Conservation (phyloP, 2,888 invertebrate genomes). For the Plagodis dolabraria region DNA sequence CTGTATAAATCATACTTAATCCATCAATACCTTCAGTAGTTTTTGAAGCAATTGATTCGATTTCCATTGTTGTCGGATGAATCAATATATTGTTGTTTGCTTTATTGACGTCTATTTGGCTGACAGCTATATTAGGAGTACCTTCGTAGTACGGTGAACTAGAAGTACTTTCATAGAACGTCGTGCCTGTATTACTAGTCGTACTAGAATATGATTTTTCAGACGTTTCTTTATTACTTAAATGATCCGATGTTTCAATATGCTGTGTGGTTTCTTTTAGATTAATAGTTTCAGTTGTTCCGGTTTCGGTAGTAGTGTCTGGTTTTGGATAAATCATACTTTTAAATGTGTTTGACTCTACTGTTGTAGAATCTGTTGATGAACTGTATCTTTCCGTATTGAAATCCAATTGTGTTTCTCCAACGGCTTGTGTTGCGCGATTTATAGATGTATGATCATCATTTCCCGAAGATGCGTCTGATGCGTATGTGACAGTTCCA, state of each 20-base stretch:
- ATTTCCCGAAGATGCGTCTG: background rate
- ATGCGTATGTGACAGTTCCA: background rate
- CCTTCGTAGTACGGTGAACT: background rate
- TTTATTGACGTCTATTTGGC: constrained; percentile 4
- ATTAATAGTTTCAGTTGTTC: background rate
- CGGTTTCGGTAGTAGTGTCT: background rate
- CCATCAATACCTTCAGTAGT: background rate
- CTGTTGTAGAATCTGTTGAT: background rate
- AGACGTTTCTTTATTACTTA: no score
- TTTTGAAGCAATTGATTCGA: background rate
- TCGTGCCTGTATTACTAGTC: no score
- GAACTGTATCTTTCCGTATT: background rate
- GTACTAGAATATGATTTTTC: no score
- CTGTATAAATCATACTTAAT: background rate
- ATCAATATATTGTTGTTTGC: background rate
- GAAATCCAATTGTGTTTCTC: background rate
- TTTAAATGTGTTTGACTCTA: background rate
- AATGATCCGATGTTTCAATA: background rate
- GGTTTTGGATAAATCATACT: background rate
- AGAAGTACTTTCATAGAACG: no score
- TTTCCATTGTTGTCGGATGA: background rate
- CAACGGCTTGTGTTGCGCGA: background rate
- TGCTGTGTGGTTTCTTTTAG: background rate
- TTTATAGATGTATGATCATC: background rate
- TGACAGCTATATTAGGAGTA: background rate